phyloP scores from a whole-genome alignment of 1,140 invertebrate genomes.

The Papilio polytes region DNA sequence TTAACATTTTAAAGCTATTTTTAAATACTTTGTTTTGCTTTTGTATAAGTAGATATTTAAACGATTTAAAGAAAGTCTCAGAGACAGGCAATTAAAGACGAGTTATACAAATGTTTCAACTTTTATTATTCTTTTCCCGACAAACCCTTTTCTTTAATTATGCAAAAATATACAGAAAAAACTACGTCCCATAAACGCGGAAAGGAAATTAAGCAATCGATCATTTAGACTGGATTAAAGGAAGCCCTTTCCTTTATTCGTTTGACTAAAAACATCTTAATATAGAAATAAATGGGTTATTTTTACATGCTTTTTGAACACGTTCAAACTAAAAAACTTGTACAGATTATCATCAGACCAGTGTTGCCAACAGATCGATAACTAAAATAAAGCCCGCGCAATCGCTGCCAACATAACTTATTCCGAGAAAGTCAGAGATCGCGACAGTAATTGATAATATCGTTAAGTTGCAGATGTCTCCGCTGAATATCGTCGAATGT shows the following conservation, averaged over 20 bases:
- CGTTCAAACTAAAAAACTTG: too few species aligned
- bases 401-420: too few species aligned
- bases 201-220: slow-evolving; percentile 23
- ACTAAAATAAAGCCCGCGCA: too few species aligned
- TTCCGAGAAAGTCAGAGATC: background rate
- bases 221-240: slow-evolving; percentile 21
- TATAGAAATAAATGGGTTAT: too few species aligned
- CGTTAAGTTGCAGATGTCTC: background rate
- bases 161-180: slow-evolving; percentile 19
- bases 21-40: background rate
- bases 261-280: background rate
- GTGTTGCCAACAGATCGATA: too few species aligned
- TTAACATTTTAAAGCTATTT: background rate
- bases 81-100: slow-evolving; percentile 4
- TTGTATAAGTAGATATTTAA: background rate
- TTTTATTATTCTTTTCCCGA: slow-evolving; percentile 11
- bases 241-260: background rate
- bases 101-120: slow-evolving; percentile 20
- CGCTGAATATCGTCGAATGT: background rate
- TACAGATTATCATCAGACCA: too few species aligned
- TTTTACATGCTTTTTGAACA: too few species aligned
- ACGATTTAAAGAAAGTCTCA: background rate
- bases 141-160: slow-evolving; percentile 18
- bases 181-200: slow-evolving; percentile 9
- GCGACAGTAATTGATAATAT: background rate